Conservation (phyloP, 1,140 invertebrate genomes). For the Octopus sinensis region DNA sequence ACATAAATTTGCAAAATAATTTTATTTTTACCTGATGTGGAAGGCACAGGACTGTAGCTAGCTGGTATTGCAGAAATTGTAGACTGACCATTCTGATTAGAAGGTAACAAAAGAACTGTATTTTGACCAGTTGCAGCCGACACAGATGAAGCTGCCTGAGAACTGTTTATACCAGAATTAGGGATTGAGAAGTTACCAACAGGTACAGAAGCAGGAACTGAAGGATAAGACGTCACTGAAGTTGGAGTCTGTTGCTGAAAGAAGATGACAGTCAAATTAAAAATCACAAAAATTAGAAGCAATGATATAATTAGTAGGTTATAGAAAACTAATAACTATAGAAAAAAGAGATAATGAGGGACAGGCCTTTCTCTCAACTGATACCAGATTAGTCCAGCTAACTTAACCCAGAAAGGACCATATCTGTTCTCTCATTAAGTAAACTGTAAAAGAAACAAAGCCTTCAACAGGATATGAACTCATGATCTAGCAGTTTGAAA, state of each 20-base stretch:
- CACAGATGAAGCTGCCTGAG: not conserved
- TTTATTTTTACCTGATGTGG: not conserved
- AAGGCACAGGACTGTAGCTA: constrained; percentile 12
- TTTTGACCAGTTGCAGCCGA: not conserved
- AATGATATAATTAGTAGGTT: too few species aligned
- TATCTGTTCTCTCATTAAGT: too few species aligned
- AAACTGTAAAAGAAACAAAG: too few species aligned
- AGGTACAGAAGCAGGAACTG: not conserved
- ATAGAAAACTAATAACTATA: too few species aligned
- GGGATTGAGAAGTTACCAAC: not conserved
- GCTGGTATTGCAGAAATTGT: not conserved
- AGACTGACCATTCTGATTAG: constrained; percentile 7
- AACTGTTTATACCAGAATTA: not conserved
- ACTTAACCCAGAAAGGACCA: too few species aligned
- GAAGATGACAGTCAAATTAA: not conserved
- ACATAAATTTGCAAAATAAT: not conserved
- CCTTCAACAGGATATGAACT: too few species aligned
- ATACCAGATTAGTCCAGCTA: too few species aligned
- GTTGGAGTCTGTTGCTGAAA: not conserved
- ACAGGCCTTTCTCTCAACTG: too few species aligned
- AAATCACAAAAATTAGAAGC: too few species aligned
- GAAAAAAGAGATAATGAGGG: too few species aligned
- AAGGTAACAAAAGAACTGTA: not conserved
- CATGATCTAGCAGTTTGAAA: too few species aligned
- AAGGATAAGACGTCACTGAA: not conserved